These are phyloP conservation scores for Urechis unicinctus DNA, from an alignment of 2,888 invertebrate genomes.

Conservation along the genomic window DNA sequence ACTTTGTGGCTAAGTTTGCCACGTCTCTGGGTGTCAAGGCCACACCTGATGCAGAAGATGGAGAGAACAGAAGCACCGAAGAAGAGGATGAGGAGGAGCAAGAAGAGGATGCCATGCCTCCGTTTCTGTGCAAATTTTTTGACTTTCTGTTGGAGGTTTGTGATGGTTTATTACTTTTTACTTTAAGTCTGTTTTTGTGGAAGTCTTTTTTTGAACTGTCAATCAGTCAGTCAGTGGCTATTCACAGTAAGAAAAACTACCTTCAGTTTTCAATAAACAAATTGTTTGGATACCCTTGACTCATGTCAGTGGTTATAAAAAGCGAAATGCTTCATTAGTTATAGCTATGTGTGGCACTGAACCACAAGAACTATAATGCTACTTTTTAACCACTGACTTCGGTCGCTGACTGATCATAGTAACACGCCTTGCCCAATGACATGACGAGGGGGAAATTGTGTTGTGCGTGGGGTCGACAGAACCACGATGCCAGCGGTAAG, in stretches of 20 bases:
- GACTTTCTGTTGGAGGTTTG: conserved; percentile 17
- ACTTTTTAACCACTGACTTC: no score
- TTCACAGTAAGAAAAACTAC: no score
- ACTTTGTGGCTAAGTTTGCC: conserved; percentile 68
- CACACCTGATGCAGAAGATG: neutral
- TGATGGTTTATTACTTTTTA: neutral
- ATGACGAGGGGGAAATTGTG: neutral
- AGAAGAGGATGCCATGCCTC: conserved; percentile 48
- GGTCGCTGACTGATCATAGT: neutral
- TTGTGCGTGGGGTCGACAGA: no score
- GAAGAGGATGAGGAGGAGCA: conserved; percentile 19
- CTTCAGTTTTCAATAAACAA: no score
- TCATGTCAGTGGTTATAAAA: no score
- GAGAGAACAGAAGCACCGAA: neutral
- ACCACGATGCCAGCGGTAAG: conserved; percentile 52
- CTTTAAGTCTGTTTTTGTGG: no score
- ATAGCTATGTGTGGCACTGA: no score
- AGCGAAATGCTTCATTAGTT: no score
- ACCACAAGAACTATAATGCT: no score
- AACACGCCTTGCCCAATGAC: neutral
- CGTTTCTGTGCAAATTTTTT: conserved; percentile 59
- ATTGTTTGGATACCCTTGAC: no score
- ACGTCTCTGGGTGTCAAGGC: conserved; percentile 52
- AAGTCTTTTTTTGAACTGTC: no score
- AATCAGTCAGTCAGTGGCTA: no score